A percentile compares a stretch with the other conserved stretches of the same genome.
phyloP scores from a whole-genome alignment of 2,797 vertebrate genomes.

The Enteromius viviparus region DNA sequence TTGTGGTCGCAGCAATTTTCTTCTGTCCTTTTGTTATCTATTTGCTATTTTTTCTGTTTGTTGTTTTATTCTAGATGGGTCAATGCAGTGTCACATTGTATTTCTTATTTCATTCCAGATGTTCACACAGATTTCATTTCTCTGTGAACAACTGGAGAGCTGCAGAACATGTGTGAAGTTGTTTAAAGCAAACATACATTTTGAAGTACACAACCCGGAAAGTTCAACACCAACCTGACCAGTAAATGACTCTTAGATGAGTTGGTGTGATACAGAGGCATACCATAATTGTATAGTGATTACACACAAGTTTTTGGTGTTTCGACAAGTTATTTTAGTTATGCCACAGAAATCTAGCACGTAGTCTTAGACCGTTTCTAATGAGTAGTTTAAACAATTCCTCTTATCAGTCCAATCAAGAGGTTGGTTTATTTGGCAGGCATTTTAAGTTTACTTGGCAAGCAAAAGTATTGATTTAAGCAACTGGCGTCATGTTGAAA shows the following conservation, averaged over 20 bases:
- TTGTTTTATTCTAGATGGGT: background rate
- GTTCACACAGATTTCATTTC: background rate
- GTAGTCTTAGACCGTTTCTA: background rate
- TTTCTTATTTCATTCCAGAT: too few species aligned
- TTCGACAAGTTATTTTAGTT: background rate
- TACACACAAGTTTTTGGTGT: background rate
- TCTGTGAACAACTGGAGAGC: background rate
- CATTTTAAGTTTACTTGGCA: conserved; percentile 30
- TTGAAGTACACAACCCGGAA: background rate
- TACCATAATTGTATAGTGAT: background rate
- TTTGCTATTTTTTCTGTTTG: too few species aligned
- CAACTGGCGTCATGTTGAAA: conserved; percentile 36
- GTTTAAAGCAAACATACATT: conserved; percentile 7
- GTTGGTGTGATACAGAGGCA: background rate
- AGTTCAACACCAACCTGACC: background rate
- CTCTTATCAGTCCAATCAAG: background rate
- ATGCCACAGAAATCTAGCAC: background rate
- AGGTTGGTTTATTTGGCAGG: conserved; percentile 16
- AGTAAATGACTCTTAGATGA: background rate
- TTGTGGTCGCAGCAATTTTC: background rate
- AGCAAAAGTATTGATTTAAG: conserved; percentile 1
- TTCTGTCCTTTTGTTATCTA: background rate
- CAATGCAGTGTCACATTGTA: background rate
- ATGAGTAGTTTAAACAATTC: conserved; percentile 10
- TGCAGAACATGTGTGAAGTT: background rate